phyloP scores from a whole-genome alignment of 2,797 vertebrate species.

The Pseudopleuronectes americanus region DNA sequence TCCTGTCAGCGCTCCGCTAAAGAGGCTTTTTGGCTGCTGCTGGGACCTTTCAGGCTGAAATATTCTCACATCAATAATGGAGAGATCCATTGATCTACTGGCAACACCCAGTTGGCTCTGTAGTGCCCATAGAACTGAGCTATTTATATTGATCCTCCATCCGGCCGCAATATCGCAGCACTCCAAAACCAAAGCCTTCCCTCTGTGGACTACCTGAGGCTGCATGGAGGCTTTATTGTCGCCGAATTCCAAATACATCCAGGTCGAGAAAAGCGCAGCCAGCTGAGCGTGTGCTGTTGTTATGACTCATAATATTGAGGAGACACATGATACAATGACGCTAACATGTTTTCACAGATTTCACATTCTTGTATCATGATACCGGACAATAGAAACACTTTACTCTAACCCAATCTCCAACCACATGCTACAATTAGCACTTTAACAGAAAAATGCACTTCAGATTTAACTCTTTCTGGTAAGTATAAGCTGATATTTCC shows the following conservation, averaged over 20 bases:
- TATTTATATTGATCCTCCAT: conserved; percentile 75
- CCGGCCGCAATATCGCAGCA: conserved; percentile 53
- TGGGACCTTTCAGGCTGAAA: conserved; percentile 68
- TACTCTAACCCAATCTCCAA: too few species aligned
- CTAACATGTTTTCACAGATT: background rate
- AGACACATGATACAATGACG: background rate
- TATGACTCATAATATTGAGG: background rate
- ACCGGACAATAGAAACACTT: too few species aligned
- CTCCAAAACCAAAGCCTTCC: conserved; percentile 61
- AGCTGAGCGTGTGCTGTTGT: background rate
- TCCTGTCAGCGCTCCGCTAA: conserved; percentile 41
- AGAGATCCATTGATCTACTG: conserved; percentile 69
- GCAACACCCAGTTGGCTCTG: conserved; percentile 68
- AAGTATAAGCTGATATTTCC: too few species aligned
- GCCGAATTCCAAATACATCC: conserved; percentile 15
- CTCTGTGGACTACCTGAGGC: conserved; percentile 42
- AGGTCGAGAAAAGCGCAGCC: background rate
- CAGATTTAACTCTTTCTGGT: too few species aligned
- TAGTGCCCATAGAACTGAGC: conserved; percentile 61
- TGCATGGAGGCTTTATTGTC: conserved; percentile 30
- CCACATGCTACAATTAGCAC: too few species aligned
- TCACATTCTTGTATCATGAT: too few species aligned
- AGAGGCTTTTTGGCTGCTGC: conserved; percentile 70
- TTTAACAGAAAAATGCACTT: too few species aligned
- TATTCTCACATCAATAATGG: conserved; percentile 75